Evolutionary conservation across 2,797 vertebrate species (phyloP).

Genomic region (Notoglanidium macrostoma): DNA sequence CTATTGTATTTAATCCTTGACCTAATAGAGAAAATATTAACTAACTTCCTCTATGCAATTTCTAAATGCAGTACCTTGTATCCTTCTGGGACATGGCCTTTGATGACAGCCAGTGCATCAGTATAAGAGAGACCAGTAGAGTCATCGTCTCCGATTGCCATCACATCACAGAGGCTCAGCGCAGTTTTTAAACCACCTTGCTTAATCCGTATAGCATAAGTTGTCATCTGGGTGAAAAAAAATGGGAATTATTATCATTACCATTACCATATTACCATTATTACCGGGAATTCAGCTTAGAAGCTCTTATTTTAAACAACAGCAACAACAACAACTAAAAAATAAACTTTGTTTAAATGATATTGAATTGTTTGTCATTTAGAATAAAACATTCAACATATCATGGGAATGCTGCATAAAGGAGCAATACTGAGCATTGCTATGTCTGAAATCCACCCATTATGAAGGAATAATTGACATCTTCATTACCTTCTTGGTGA

Average conservation of each 20-base stretch:
- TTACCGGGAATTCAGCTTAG: too few species aligned
- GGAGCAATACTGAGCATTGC: not conserved
- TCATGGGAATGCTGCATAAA: not conserved
- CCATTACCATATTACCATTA: too few species aligned
- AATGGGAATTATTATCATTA: too few species aligned
- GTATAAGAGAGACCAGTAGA: constrained; percentile 24
- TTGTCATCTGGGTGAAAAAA: constrained; percentile 13
- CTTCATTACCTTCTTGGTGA: constrained; percentile 43
- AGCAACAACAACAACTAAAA: too few species aligned
- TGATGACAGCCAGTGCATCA: constrained; percentile 43
- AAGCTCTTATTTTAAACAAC: too few species aligned
- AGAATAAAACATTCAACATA: not conserved
- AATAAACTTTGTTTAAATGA: too few species aligned
- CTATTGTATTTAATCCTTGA: not conserved
- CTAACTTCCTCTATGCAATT: not conserved
- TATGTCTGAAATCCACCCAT: not conserved
- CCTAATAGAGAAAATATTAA: not conserved
- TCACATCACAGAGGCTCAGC: constrained; percentile 23
- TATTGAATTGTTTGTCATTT: too few species aligned
- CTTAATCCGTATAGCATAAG: not conserved
- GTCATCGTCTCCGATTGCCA: constrained; percentile 1
- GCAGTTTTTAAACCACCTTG: not conserved
- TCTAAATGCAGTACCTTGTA: constrained; percentile 34
- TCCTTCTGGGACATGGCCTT: constrained; percentile 51
- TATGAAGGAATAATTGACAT: not conserved